Evolutionary conservation across 2,113 vertebrate genomes (phyloP).

Genomic region (Ploceus nigricollis): DNA sequence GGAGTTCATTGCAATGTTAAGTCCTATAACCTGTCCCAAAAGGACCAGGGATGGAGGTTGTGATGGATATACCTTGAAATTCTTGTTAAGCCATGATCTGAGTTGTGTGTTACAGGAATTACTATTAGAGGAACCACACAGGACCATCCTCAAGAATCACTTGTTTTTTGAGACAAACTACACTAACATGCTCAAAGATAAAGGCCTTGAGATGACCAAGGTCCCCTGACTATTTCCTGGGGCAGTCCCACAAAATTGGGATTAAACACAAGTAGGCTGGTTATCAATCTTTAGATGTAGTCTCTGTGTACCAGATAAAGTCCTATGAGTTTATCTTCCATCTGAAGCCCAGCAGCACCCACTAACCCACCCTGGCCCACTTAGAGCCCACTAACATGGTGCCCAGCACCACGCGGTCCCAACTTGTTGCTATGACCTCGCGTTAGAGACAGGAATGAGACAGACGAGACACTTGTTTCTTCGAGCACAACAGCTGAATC

Average conservation of each 20-base stretch:
- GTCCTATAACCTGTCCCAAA: background rate
- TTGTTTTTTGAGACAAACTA: background rate
- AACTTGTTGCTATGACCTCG: background rate
- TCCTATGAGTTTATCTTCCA: background rate
- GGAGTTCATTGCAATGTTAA: background rate
- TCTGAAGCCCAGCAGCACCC: background rate
- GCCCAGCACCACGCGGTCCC: accelerated
- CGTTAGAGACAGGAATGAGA: background rate
- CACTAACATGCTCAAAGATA: background rate
- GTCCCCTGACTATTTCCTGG: background rate
- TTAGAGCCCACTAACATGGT: background rate
- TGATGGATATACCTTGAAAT: background rate
- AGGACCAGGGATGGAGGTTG: background rate
- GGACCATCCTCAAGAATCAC: background rate
- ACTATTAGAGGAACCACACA: background rate
- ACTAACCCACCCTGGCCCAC: no score
- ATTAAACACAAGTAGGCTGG: background rate
- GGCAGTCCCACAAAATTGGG: background rate
- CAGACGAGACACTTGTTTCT: accelerated
- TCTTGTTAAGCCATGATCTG: background rate
- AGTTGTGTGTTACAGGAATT: background rate
- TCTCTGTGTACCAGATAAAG: background rate
- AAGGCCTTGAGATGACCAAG: background rate
- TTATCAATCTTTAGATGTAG: background rate
- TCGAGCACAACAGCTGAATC: accelerated